Conservation (phyloP, 2,888 invertebrate genomes). For the Himalopsyche tibetana region DNA sequence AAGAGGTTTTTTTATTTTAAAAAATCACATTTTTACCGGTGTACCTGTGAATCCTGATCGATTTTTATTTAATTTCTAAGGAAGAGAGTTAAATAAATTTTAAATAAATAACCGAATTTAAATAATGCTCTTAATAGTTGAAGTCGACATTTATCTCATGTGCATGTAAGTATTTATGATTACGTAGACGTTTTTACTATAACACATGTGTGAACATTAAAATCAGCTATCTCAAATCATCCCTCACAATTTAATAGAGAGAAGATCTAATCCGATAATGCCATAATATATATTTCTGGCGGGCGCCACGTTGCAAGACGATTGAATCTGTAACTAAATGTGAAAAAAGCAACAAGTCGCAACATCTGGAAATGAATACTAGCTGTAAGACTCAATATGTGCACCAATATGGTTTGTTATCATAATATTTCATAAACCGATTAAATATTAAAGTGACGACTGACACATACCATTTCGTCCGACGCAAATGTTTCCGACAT, state of each 20-base stretch:
- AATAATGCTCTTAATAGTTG: too few species aligned
- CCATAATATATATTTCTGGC: conserved; percentile 45
- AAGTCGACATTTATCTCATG: too few species aligned
- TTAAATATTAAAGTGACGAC: conserved; percentile 79
- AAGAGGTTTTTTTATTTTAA: too few species aligned
- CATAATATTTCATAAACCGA: conserved; percentile 80
- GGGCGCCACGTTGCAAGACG: conserved; percentile 5
- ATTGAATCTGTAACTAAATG: conserved; percentile 48
- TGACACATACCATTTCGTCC: conserved; percentile 73
- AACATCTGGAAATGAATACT: conserved; percentile 62
- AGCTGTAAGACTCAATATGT: conserved; percentile 53
- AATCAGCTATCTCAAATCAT: too few species aligned
- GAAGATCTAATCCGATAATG: conserved; percentile 50
- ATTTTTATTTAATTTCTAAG: too few species aligned
- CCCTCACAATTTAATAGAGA: neutral
- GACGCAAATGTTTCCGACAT: conserved; percentile 55
- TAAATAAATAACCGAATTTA: too few species aligned
- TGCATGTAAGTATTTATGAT: too few species aligned
- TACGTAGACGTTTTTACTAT: too few species aligned
- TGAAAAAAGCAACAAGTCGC: conserved; percentile 54
- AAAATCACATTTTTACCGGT: too few species aligned
- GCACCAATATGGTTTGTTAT: conserved; percentile 73
- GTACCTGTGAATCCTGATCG: too few species aligned
- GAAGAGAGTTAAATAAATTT: too few species aligned
- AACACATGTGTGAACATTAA: too few species aligned